These are phyloP conservation scores for Acrobasis repandana DNA, from an alignment of 2,888 invertebrate species.

Conservation along the genomic window DNA sequence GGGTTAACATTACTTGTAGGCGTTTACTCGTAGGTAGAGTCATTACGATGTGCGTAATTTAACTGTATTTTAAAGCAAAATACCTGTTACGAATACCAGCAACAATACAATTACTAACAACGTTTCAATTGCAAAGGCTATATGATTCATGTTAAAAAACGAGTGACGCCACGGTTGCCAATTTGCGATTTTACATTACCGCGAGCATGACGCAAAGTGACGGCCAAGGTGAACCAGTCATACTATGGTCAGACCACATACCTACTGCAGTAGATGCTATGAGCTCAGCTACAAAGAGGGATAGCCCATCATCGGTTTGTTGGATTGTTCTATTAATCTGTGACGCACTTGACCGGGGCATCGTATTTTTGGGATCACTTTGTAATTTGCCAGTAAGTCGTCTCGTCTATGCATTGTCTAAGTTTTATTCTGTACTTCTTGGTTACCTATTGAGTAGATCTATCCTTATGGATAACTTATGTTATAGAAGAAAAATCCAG, in stretches of 20 bases:
- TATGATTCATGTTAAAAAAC: slow-evolving; percentile 8
- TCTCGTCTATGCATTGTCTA: no score
- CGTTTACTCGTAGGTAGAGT: no score
- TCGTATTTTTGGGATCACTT: no score
- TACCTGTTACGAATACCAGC: slow-evolving; percentile 1
- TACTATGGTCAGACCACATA: neutral
- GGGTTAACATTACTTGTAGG: no score
- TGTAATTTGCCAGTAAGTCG: no score
- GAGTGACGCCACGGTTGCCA: slow-evolving; percentile 8
- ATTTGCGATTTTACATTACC: neutral
- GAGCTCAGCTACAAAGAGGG: neutral
- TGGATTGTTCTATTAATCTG: neutral
- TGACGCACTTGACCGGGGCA: no score
- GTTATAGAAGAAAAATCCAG: no score
- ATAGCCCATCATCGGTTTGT: neutral
- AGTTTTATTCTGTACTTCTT: no score
- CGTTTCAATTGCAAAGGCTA: neutral
- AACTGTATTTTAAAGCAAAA: neutral
- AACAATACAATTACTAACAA: neutral
- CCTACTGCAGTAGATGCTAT: neutral
- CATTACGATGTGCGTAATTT: no score
- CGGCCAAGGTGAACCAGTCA: slow-evolving; percentile 11
- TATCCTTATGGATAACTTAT: no score
- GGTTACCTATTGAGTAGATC: no score
- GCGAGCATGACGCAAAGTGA: slow-evolving; percentile 9